Percentiles rank a stretch among this genome's conserved stretches.
phyloP scores from a whole-genome alignment of 2,113 vertebrate genomes.

The Pluvianellus socialis region DNA sequence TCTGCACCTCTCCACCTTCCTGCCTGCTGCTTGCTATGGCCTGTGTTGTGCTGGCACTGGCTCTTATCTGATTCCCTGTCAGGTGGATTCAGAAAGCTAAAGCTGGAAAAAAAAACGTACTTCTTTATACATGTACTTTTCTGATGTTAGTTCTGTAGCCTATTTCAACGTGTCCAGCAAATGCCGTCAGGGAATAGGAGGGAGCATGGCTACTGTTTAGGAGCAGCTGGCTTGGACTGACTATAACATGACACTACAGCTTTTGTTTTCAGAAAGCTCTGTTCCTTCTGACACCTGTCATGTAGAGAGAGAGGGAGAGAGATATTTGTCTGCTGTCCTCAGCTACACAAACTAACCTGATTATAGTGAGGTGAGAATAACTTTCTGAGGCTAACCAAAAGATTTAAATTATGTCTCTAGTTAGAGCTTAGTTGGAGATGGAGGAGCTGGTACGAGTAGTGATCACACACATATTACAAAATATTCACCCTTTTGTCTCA shows the following conservation, averaged over 20 bases:
- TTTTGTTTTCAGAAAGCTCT: conserved; percentile 36
- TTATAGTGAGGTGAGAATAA: not conserved
- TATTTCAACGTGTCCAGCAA: not conserved
- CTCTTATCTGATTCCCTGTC: not conserved
- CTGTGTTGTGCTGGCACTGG: not conserved
- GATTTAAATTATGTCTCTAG: not conserved
- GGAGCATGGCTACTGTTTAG: not conserved
- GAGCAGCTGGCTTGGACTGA: conserved; percentile 28
- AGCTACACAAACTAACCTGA: not conserved
- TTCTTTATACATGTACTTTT: not conserved
- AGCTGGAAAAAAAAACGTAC: not conserved
- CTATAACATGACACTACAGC: conserved; percentile 3
- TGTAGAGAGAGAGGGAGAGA: not conserved
- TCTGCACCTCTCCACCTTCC: not conserved
- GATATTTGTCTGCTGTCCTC: not conserved
- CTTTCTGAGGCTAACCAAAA: not conserved
- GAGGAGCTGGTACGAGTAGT: not conserved
- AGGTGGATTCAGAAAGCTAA: not conserved
- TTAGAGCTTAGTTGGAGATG: not conserved
- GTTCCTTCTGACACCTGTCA: conserved; percentile 46
- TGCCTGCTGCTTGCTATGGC: not conserved
- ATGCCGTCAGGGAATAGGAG: not conserved
- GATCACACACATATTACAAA: not conserved
- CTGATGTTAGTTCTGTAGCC: not conserved
- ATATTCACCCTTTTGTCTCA: not conserved